Evolutionary conservation across 2,113 vertebrate genomes (phyloP), one percentile per base, ranked within the genome.

Genomic region (Archocentrus centrarchus): DNA sequence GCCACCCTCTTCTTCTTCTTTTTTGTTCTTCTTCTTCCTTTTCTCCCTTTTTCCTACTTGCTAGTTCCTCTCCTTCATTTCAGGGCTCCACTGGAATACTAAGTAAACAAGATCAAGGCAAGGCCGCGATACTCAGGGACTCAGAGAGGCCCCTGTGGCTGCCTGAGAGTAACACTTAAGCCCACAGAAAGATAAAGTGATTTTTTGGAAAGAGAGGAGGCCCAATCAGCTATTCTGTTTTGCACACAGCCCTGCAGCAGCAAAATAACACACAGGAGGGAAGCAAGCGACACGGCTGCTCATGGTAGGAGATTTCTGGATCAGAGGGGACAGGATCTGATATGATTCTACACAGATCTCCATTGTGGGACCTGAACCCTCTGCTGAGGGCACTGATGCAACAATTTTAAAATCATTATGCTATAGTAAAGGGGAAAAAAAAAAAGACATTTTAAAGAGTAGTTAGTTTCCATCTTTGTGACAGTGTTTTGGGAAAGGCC

Each of bases 61-160:
- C 41, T 68, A 9, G 3, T 13, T 84, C 79, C 50, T 58, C 75
- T 20, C 63, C 53, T 68, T 84, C 11, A 0, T 73, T 80, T 84
- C 39, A 4, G 18, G 41, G 58, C 81, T 91, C 60, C 75, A 77
- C 77, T 64, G 58, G 92, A 93, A 93, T 92, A 89, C 89, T 90
- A 90, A 93, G 78, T 81, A 91, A 92, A 93, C 77, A 89, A 85
- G 92, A 91, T 90, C 86, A 91, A 94, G 81, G 85, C 78, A 59
- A 57, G 64, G 78, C 24, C 24, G 50, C 37, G 80, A 59, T 73
- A 66, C 80, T 90, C 53, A 2, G 84, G 83, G 88, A 75, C n/a
- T 84, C 60, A 11, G 79, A n/a, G 47, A 86, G 81, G 81, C 77
- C 83, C 83, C 79, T 32, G 84, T 62, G 58, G 14, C 81, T 32